These are phyloP conservation scores for Zapornia atra DNA, from an alignment of 2,113 vertebrate species.

Conservation along the genomic window DNA sequence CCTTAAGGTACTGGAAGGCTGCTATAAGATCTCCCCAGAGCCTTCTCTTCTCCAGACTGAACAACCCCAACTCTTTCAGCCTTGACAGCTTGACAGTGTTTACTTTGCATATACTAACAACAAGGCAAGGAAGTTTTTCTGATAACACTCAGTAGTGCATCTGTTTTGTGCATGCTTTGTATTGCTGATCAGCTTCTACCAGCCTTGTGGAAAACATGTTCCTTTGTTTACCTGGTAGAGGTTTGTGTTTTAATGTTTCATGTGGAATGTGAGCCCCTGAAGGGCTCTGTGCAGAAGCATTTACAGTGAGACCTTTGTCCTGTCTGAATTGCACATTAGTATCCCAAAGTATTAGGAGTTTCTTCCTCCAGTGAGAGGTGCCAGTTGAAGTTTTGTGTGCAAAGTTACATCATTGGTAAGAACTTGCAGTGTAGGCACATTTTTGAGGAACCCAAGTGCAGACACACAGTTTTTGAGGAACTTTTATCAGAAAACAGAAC, in stretches of 20 bases:
- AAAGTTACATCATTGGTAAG: not conserved
- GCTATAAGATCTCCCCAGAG: no score
- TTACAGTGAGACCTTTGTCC: not conserved
- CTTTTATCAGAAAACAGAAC: not conserved
- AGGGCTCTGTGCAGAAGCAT: not conserved
- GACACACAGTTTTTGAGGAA: not conserved
- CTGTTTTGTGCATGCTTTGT: not conserved
- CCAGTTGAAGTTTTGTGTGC: not conserved
- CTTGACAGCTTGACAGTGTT: no score
- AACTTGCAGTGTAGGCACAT: accelerated
- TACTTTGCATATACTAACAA: not conserved
- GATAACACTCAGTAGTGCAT: not conserved
- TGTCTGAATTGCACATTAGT: not conserved
- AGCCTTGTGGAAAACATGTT: not conserved
- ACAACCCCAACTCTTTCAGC: no score
- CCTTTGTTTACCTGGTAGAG: not conserved
- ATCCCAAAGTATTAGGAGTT: not conserved
- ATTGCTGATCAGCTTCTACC: not conserved
- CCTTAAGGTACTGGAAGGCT: no score
- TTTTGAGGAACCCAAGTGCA: not conserved
- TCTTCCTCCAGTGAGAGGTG: not conserved
- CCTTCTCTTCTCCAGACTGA: no score
- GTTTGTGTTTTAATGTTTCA: not conserved
- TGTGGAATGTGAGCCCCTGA: not conserved
- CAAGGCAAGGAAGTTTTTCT: not conserved